Evolutionary conservation across 2,797 vertebrate species (phyloP).

Genomic region (Cetoscarus ocellatus): DNA sequence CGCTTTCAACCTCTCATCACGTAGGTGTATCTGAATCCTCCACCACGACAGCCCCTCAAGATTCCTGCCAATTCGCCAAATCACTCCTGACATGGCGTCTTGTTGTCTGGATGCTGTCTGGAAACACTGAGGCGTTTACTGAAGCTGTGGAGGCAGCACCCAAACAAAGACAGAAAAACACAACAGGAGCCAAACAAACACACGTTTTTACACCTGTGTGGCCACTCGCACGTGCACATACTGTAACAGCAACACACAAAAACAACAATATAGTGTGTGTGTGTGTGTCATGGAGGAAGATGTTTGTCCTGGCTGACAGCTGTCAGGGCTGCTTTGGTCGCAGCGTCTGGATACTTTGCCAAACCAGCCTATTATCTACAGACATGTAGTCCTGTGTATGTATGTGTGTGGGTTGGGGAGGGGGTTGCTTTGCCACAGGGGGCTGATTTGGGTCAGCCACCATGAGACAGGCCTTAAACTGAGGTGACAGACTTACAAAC

Average conservation of each 20-base stretch:
- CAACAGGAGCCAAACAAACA: slow-evolving; percentile 19
- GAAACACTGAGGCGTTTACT: slow-evolving; percentile 38
- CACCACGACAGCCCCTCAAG: slow-evolving; percentile 62
- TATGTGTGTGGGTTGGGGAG: neutral
- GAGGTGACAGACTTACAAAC: slow-evolving; percentile 75
- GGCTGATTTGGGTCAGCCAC: slow-evolving; percentile 77
- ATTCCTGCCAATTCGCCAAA: slow-evolving; percentile 49
- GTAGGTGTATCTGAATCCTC: slow-evolving; percentile 67
- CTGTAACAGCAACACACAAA: neutral
- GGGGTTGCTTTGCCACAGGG: slow-evolving; percentile 45
- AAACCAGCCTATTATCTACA: slow-evolving; percentile 77
- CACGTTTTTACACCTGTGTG: slow-evolving; percentile 22
- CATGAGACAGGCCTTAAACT: slow-evolving; percentile 70
- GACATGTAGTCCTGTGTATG: slow-evolving; percentile 25
- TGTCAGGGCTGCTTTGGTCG: slow-evolving; percentile 81
- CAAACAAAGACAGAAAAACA: slow-evolving; percentile 14
- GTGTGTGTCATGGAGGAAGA: slow-evolving; percentile 48
- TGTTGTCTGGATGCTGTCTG: slow-evolving; percentile 56
- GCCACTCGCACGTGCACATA: too few species aligned
- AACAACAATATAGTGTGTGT: slow-evolving; percentile 8
- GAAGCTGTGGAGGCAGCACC: slow-evolving; percentile 39
- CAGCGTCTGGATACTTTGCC: slow-evolving; percentile 74
- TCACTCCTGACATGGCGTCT: slow-evolving; percentile 64
- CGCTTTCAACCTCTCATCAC: slow-evolving; percentile 43
- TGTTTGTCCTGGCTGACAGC: slow-evolving; percentile 79